Conservation (phyloP, 2,113 vertebrate genomes). For the Hydropotes inermis region DNA sequence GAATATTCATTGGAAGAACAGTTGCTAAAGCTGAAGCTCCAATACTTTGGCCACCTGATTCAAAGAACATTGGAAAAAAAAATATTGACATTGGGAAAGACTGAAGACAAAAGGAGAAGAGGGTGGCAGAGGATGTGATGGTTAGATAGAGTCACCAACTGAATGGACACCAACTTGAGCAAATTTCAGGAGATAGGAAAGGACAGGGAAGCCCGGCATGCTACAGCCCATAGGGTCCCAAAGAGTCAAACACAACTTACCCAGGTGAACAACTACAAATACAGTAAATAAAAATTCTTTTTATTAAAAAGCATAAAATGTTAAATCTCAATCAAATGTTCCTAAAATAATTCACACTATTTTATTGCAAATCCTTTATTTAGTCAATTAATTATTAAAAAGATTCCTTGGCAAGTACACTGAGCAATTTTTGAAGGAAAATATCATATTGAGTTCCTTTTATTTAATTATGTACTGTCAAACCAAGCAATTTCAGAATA, state of each 20-base stretch:
- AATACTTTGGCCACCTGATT: not conserved
- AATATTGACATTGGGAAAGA: not conserved
- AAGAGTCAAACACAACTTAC: not conserved
- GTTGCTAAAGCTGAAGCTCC: not conserved
- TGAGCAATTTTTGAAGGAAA: not conserved
- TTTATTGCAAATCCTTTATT: not conserved
- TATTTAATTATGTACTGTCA: not conserved
- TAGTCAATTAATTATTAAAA: not conserved
- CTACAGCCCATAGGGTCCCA: not conserved
- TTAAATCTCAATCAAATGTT: not conserved
- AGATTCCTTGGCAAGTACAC: not conserved
- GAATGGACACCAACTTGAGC: not conserved
- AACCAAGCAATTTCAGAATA: not conserved
- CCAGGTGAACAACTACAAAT: not conserved
- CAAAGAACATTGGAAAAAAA: not conserved
- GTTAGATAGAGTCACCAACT: not conserved
- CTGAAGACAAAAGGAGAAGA: not conserved
- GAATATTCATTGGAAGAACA: not conserved
- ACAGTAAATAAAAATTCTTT: not conserved
- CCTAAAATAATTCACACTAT: not conserved
- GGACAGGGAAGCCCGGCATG: not conserved
- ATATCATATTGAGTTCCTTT: not conserved
- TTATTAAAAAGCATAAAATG: not conserved
- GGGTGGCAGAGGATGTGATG: not conserved
- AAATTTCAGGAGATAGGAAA: not conserved